Evolutionary conservation across 2,888 invertebrate species (phyloP).

Genomic region (Ormyrus pomaceus): DNA sequence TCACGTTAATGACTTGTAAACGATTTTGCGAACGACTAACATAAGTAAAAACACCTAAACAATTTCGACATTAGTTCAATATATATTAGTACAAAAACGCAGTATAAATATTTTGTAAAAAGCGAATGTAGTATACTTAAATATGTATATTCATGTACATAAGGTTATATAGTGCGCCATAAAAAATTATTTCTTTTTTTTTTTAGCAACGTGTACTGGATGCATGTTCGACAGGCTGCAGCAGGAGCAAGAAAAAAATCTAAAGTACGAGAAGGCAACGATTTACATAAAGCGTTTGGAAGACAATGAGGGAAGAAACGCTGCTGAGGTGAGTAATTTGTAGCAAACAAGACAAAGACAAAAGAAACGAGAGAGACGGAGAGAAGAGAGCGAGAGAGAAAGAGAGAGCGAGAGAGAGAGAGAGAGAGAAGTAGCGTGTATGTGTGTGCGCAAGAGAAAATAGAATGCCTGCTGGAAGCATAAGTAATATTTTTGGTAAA

Average conservation of each 20-base stretch:
- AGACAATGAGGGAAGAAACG: constrained; percentile 68
- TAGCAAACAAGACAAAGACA: constrained; percentile 7
- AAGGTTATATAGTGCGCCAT: not conserved
- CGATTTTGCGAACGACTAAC: no score
- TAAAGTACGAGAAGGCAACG: constrained; percentile 71
- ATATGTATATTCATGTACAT: not conserved
- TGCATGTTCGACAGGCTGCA: constrained; percentile 70
- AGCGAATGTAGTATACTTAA: constrained; percentile 7
- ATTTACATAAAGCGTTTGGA: constrained; percentile 72
- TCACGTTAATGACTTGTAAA: no score
- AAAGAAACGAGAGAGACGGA: not conserved
- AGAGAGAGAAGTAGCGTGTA: not conserved
- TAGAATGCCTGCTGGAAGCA: no score
- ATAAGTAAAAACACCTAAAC: no score
- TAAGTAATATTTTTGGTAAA: no score
- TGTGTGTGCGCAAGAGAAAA: no score
- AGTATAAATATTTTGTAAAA: not conserved
- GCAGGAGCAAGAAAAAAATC: constrained; percentile 69
- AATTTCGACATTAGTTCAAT: no score
- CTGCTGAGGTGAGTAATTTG: constrained; percentile 62
- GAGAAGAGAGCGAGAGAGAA: not conserved
- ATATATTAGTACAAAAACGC: no score
- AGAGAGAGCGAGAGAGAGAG: not conserved
- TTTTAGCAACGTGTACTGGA: constrained; percentile 66
- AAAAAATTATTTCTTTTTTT: constrained; percentile 1